These are phyloP conservation scores for Alethe diademata DNA, from an alignment of 2,113 vertebrate genomes.

Conservation along the genomic window DNA sequence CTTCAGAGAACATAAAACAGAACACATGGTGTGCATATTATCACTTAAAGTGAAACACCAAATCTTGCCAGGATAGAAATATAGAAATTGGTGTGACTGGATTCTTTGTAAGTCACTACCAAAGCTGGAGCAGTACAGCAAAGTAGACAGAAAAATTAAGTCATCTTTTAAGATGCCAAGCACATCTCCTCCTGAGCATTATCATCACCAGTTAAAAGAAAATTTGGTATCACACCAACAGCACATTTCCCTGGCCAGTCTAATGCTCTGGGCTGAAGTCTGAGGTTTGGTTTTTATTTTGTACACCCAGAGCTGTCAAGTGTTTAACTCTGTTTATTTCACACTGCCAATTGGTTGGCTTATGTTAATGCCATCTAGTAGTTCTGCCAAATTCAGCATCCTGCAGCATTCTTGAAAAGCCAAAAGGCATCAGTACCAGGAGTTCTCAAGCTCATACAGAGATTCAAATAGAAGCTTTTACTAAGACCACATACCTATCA, in stretches of 20 bases:
- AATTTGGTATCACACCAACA: neutral
- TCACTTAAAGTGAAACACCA: neutral
- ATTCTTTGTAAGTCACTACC: neutral
- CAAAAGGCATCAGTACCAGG: neutral
- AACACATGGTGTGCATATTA: neutral
- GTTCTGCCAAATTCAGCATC: neutral
- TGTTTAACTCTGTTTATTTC: neutral
- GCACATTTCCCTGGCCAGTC: neutral
- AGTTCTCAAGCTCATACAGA: neutral
- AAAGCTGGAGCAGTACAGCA: neutral
- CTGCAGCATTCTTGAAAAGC: neutral
- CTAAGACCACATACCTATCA: neutral
- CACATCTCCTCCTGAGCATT: neutral
- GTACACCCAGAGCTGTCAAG: neutral
- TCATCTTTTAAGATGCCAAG: neutral
- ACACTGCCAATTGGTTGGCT: neutral
- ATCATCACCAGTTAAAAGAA: neutral
- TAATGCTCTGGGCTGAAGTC: neutral
- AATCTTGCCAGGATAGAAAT: neutral
- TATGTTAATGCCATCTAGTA: neutral
- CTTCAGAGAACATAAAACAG: neutral
- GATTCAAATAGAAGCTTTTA: neutral
- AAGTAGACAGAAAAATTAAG: neutral
- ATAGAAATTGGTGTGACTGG: neutral
- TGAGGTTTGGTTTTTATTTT: neutral